Evolutionary conservation across 2,797 vertebrate species (phyloP).

Genomic region (Sebastolobus altivelis): DNA sequence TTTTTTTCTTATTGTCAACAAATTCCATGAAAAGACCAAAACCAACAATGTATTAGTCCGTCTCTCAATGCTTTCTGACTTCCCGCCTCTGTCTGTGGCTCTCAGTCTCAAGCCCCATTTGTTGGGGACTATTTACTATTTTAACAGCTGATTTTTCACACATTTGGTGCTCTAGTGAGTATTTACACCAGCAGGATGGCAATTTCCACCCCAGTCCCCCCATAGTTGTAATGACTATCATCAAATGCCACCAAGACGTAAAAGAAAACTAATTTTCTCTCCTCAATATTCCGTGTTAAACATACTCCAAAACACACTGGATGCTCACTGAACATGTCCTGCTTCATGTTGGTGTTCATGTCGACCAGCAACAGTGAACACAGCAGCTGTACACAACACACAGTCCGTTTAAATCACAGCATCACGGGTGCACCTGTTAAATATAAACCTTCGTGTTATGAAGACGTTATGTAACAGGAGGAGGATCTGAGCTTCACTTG

Average conservation of each 20-base stretch:
- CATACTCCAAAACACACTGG: background rate
- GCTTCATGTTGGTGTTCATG: background rate
- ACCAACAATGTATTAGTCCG: background rate
- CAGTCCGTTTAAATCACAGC: background rate
- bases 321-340: background rate
- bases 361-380: background rate
- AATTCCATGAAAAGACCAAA: background rate
- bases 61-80: background rate
- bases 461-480: background rate
- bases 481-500: background rate
- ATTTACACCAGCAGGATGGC: background rate
- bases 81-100: background rate
- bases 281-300: background rate
- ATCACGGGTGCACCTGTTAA: background rate
- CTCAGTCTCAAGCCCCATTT: background rate
- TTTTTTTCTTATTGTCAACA: background rate
- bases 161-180: background rate
- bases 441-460: background rate
- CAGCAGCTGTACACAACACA: background rate
- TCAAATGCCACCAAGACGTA: background rate
- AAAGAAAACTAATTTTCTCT: background rate
- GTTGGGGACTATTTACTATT: background rate
- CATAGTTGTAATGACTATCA: background rate
- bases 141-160: background rate
- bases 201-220: background rate